Evolutionary conservation across 2,888 invertebrate genomes (phyloP).

Genomic region (Iselma pallidipennis): DNA sequence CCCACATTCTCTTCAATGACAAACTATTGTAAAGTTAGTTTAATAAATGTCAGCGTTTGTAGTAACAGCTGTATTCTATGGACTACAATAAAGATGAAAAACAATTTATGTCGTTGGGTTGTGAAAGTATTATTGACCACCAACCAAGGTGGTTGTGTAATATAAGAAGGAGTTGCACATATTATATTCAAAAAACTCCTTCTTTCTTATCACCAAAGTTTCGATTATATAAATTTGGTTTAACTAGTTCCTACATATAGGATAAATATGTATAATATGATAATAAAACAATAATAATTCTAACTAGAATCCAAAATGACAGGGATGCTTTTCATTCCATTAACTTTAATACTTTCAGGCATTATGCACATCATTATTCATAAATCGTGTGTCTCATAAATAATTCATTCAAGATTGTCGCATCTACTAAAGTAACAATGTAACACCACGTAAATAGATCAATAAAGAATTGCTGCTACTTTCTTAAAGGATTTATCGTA

Average conservation of each 20-base stretch:
- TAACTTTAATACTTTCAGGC: slow-evolving; percentile 17
- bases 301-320: background rate
- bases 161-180: too few species aligned
- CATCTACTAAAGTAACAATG: slow-evolving; percentile 14
- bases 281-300: too few species aligned
- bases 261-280: too few species aligned
- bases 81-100: slow-evolving; percentile 35
- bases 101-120: slow-evolving; percentile 27
- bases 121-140: slow-evolving; percentile 13
- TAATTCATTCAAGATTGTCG: slow-evolving; percentile 18
- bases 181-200: too few species aligned
- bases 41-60: slow-evolving; percentile 34
- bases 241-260: too few species aligned
- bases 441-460: slow-evolving; percentile 20
- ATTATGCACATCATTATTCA: slow-evolving; percentile 20
- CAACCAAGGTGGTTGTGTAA: slow-evolving; percentile 1
- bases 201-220: too few species aligned
- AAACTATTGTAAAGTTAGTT: slow-evolving; percentile 4
- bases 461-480: background rate
- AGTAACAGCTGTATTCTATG: slow-evolving; percentile 35
- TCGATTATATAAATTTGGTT: too few species aligned
- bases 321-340: slow-evolving; percentile 13
- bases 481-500: too few species aligned
- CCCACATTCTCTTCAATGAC: background rate
- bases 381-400: slow-evolving; percentile 19